Evolutionary conservation across 1,140 invertebrate species (phyloP).

Genomic region (Cydia strobilella): DNA sequence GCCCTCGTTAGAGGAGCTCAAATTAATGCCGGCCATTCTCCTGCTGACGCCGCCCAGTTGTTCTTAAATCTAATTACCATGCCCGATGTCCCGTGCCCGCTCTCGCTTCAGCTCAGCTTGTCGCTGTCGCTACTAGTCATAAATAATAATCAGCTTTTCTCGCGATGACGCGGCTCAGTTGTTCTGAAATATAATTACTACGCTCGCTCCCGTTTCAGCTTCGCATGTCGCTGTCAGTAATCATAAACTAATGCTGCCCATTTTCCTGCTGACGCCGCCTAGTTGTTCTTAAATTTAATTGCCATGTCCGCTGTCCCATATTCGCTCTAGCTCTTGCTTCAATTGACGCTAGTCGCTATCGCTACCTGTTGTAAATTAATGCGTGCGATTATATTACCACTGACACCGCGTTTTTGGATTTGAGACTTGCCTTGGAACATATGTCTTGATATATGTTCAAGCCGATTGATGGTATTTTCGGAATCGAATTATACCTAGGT

Average conservation of each 20-base stretch:
- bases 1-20: conserved; percentile 78
- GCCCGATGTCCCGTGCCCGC: conserved; percentile 43
- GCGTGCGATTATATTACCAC: too few species aligned
- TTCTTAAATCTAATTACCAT: conserved; percentile 80
- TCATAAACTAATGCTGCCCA: too few species aligned
- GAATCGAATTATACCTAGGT: too few species aligned
- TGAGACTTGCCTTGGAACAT: too few species aligned
- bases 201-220: conserved; percentile 47
- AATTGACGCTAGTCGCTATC: background rate
- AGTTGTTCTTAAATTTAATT: conserved; percentile 79
- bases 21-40: conserved; percentile 79
- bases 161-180: conserved; percentile 65
- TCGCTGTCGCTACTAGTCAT: conserved; percentile 54
- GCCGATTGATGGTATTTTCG: too few species aligned
- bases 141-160: too few species aligned
- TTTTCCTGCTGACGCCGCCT: conserved; percentile 64
- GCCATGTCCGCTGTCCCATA: conserved; percentile 52
- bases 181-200: conserved; percentile 79
- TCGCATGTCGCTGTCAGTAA: background rate
- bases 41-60: conserved; percentile 74
- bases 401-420: too few species aligned
- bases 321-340: conserved; percentile 40
- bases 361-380: background rate
- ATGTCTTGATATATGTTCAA: too few species aligned
- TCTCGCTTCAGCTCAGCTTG: conserved; percentile 42